Base-by-base conservation (phyloP, 2,888 invertebrate genomes). In the Cantharis lateralis region DNA sequence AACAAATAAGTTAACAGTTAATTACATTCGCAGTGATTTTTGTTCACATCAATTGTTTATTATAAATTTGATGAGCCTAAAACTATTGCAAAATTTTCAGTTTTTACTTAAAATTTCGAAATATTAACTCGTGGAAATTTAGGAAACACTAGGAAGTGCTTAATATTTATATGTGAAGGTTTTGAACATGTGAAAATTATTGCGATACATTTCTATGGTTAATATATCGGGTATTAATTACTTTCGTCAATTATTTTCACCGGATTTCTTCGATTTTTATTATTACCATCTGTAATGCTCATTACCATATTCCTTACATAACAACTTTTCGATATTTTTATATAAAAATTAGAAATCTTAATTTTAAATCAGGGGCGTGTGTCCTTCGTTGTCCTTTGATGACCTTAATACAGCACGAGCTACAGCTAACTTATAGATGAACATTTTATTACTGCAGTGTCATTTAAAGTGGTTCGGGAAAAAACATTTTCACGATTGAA, bases 11-110 rank as follows among this genome's bases (percentile, higher is more conserved):
- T 66, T 20, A 66, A 66, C n/a, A 66, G 13, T 66, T 66, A 66
- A 66, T 66, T 66, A 66, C 24, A 24, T 66, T 66, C 64, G 24
- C 64, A n/a, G 48, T 48, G 48, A 48, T 48, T 66, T 66, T 66
- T 66, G 64, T 66, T 66, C 64, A 20, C 64, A 66, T n/a, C 64
- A 16, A 66, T 66, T 66, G 64, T 66, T 66, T 20, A 66, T 66
- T 66, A 20, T 66, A 66, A n/a, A 24, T 66, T 66, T 18, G 64
- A 66, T 66, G 64, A 66, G 64, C 20, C 24, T 24, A 20, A 66
- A 66, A 20, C 11, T 66, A 48, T 48, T 48, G n/a, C 48, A 48
- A 48, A 48, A 48, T n/a, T 48, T 48, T 48, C n/a, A 5, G 48
- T 48, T n/a, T 48, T 48, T 48, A n/a, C 48, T 48, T 48, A 9